Base-by-base conservation (phyloP, 2,888 invertebrate species). In the Callinectes sapidus region DNA sequence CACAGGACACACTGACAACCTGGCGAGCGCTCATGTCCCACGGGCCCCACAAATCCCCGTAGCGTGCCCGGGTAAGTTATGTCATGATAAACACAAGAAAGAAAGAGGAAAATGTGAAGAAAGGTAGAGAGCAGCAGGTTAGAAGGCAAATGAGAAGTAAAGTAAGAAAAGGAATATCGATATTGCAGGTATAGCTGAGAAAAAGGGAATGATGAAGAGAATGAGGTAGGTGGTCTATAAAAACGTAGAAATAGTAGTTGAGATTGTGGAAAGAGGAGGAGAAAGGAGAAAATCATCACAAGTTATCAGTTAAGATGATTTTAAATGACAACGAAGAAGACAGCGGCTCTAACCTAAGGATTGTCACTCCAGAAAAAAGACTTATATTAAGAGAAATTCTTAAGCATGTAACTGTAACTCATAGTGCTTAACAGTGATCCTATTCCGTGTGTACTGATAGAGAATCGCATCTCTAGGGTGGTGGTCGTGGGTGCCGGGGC, bases 401-500 rank as follows among this genome's bases (percentile, higher is more conserved):
- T n/a, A n/a, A n/a, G n/a, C n/a, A n/a, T n/a, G n/a, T n/a, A n/a
- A n/a, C n/a, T n/a, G n/a, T n/a, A n/a, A n/a, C 23, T 61, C 61
- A 61, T 39, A 5, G 39, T 39, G 39, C 5, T 5, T 5, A 39
- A 2, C 5, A 39, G 5, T 39, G 2, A 5, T 61, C 23, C 18
- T 3, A 18, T 61, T 23, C 23, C 61, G 61, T 61, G 61, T 23
- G 61, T 61, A 23, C 23, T 71, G 28, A n/a, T 28, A 71, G 28
- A 8, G 23, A 28, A 71, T 28, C 6, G 13, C 13, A 28, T 32
- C n/a, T 32, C 54, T 87, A 90, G 92, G 92, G 8, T 92, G 92
- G 92, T 92, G 90, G 90, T 71, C 92, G 28, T 92, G 87, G 90
- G 88, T 92, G 54, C 92, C 92, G 28, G 90, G 90, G 0, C 92